phyloP scores from a whole-genome alignment of 2,113 vertebrate genomes.

The Galbula dea region DNA sequence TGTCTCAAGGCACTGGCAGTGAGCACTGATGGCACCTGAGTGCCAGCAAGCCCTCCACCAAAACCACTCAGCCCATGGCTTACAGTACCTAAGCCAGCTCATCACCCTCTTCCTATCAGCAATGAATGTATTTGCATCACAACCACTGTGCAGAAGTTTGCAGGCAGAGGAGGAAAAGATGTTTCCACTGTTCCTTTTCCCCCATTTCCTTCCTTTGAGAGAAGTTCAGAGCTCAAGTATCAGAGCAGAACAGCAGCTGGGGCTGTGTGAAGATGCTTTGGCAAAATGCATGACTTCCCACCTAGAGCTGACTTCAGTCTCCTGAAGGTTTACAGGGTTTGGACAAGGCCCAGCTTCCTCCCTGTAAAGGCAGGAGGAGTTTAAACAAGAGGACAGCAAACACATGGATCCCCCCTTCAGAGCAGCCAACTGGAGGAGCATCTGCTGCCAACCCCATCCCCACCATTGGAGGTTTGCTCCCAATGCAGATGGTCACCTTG shows the following conservation, averaged over 20 bases:
- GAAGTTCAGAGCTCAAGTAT: background rate
- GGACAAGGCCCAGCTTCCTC: background rate
- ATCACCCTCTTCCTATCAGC: background rate
- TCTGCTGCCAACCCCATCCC: background rate
- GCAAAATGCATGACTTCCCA: background rate
- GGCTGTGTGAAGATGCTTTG: background rate
- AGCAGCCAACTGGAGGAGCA: background rate
- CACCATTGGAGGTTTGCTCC: background rate
- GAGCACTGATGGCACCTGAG: background rate
- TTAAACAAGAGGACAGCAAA: background rate
- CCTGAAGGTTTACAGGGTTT: background rate
- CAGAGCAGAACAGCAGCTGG: background rate
- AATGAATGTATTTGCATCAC: no score
- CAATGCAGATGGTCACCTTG: background rate
- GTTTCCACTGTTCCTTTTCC: background rate
- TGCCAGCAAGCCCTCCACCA: background rate
- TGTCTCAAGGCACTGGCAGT: background rate
- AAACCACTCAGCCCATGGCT: background rate
- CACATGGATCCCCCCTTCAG: background rate
- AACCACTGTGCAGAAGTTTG: background rate
- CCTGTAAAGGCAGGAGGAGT: background rate
- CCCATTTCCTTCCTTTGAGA: background rate
- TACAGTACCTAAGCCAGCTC: background rate
- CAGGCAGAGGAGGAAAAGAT: background rate
- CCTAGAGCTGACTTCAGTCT: background rate